Base-by-base conservation (phyloP, 2,797 vertebrate species). In the Eremophila alpestris region DNA sequence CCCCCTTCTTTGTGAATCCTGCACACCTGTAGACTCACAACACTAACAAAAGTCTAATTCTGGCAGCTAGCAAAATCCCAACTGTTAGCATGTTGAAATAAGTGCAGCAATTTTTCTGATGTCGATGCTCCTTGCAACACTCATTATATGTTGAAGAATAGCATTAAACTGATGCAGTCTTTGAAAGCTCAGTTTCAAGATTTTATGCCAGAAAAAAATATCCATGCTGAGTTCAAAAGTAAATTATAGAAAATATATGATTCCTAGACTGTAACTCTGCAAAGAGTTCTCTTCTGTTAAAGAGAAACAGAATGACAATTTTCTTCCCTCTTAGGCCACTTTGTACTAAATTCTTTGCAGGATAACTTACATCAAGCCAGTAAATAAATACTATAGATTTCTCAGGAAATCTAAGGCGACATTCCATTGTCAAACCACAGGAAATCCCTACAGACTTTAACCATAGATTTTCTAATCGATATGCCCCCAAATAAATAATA, bases 21-120 rank as follows among this genome's bases (percentile, higher is more conserved):
- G 91, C 3, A 17, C 97, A 97, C 97, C 97, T 97, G 96, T 96
- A 97, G 95, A 77, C 95, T 91, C 80, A 89, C 81, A 94, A 73
- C 65, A 24, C 65, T 55, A 91, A 97, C 52, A 51, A 92, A 91
- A 81, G 84, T 93, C 93, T 96, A 67, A 95, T 97, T 96, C 93
- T 96, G 49, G 18, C 59, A 73, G 26, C 51, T 59, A 59, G 79
- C 58, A 81, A 92, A 93, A 93, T 90, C 86, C 87, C 67, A 83
- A 81, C 73, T 64, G 62, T 90, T 83, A 94, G 71, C 68, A 74
- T 86, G 87, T 19, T 13, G 5, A 70, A 92, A 43, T 38, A 75
- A 92, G 34, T 29, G 73, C 85, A 92, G 71, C 70, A 32, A 24
- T 93, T 93, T 64, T 94, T 91, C 88, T 90, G 87, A 76, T 79